These are phyloP conservation scores for Trachelus stipa DNA, from an alignment of 2,888 invertebrate genomes.

Conservation along the genomic window DNA sequence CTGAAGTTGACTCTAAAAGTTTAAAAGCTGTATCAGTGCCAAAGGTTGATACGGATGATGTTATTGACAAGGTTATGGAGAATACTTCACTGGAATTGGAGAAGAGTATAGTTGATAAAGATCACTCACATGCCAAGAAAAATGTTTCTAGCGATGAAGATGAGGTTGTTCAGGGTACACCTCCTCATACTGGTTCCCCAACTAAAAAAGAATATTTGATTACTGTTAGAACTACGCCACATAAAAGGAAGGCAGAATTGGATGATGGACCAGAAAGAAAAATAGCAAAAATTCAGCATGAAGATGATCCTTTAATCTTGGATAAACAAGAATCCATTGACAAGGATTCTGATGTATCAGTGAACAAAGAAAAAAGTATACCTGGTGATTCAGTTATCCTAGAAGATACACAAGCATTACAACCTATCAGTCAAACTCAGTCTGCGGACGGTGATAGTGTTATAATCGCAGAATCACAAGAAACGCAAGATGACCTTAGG, in stretches of 20 bases:
- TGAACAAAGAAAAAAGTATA: neutral
- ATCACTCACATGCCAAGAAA: neutral
- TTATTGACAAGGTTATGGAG: neutral
- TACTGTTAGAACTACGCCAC: neutral
- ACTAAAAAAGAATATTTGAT: constrained; percentile 20
- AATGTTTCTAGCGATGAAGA: constrained; percentile 31
- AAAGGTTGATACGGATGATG: constrained; percentile 16
- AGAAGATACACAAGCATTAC: neutral
- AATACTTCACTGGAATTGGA: neutral
- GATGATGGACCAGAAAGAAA: constrained; percentile 35
- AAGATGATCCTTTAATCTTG: constrained; percentile 12
- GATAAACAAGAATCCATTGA: neutral
- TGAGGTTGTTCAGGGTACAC: constrained; percentile 42
- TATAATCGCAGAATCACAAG: constrained; percentile 17
- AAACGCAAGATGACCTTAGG: constrained; percentile 2
- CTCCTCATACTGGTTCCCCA: constrained; percentile 27
- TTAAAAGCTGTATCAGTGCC: neutral
- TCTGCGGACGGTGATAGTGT: neutral
- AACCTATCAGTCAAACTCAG: neutral
- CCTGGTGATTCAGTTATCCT: neutral
- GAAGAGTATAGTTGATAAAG: neutral
- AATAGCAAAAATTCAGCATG: constrained; percentile 22
- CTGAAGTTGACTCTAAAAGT: constrained; percentile 10
- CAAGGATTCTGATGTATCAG: neutral
- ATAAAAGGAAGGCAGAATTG: constrained; percentile 36